Conservation (phyloP, 2,797 vertebrate species). For the Fistularia commersonii region DNA sequence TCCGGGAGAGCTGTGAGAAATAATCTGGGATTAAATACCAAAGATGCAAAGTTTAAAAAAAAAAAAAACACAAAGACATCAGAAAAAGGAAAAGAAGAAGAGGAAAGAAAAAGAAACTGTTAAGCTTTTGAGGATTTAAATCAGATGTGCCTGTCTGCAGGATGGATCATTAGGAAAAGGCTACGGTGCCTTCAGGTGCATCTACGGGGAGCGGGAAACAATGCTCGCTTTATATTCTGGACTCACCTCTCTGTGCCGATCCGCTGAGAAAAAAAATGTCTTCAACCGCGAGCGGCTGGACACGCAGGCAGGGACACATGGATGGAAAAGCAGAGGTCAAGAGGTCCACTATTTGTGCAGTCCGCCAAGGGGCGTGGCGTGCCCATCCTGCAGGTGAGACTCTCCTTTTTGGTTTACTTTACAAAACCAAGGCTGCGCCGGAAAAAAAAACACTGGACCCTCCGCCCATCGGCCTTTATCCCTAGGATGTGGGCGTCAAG, state of each 20-base stretch:
- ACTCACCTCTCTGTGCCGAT: conserved; percentile 52
- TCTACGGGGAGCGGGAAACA: conserved; percentile 15
- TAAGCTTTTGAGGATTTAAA: not conserved
- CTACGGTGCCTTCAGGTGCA: conserved; percentile 1
- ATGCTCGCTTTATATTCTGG: conserved; percentile 37
- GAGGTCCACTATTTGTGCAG: conserved; percentile 62
- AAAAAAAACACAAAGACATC: no score
- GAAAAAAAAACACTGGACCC: conserved; percentile 9
- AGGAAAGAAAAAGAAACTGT: no score
- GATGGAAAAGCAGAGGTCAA: conserved; percentile 17
- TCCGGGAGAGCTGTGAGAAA: no score
- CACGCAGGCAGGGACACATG: conserved; percentile 7
- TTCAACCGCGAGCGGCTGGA: conserved; percentile 17
- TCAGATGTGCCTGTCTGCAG: no score
- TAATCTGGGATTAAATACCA: no score
- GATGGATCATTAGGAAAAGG: no score
- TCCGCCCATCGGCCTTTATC: conserved; percentile 51
- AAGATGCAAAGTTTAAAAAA: no score
- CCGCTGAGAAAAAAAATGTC: conserved; percentile 32
- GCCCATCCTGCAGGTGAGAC: conserved; percentile 16
- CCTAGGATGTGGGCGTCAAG: conserved; percentile 14
- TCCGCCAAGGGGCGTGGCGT: conserved; percentile 56
- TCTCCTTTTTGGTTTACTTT: conserved; percentile 45
- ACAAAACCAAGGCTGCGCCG: conserved; percentile 12
- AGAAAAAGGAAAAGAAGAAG: no score